Conservation (phyloP, 2,888 invertebrate species). For the Villa cingulata region DNA sequence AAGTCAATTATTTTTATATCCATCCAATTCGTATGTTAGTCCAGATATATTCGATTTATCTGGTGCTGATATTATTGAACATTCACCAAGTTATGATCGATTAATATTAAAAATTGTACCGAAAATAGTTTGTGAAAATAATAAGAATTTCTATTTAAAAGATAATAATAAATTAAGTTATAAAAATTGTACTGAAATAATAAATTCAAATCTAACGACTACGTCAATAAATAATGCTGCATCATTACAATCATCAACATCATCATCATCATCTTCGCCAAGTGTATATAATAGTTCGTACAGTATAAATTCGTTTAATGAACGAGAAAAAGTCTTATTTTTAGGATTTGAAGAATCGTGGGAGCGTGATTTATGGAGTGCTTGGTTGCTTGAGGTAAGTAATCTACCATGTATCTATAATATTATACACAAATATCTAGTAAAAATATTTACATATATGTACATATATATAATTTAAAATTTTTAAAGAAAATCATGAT, state of each 20-base stretch:
- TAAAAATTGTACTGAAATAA: constrained; percentile 8
- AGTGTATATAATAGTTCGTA: constrained; percentile 14
- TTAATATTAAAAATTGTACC: constrained; percentile 37
- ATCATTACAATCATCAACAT: too few species aligned
- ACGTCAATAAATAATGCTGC: neutral
- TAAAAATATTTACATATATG: too few species aligned
- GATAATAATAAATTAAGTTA: constrained; percentile 14
- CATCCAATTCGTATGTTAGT: constrained; percentile 24
- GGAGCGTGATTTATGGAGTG: constrained; percentile 53
- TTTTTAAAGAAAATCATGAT: too few species aligned
- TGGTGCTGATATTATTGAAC: constrained; percentile 18
- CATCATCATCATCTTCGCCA: too few species aligned
- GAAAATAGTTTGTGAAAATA: constrained; percentile 16
- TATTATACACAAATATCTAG: too few species aligned
- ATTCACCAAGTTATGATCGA: constrained; percentile 25
- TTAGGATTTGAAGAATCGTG: constrained; percentile 50
- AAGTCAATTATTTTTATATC: constrained; percentile 45
- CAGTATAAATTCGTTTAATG: constrained; percentile 27
- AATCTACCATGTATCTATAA: too few species aligned
- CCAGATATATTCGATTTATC: constrained; percentile 20
- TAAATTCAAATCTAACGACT: constrained; percentile 1
- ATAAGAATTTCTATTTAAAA: constrained; percentile 14
- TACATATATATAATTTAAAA: too few species aligned
- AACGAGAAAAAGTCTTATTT: constrained; percentile 42
- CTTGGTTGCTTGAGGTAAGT: constrained; percentile 48